These are phyloP conservation scores for Telenomus remus DNA, from an alignment of 1,140 invertebrate species.

Conservation along the genomic window DNA sequence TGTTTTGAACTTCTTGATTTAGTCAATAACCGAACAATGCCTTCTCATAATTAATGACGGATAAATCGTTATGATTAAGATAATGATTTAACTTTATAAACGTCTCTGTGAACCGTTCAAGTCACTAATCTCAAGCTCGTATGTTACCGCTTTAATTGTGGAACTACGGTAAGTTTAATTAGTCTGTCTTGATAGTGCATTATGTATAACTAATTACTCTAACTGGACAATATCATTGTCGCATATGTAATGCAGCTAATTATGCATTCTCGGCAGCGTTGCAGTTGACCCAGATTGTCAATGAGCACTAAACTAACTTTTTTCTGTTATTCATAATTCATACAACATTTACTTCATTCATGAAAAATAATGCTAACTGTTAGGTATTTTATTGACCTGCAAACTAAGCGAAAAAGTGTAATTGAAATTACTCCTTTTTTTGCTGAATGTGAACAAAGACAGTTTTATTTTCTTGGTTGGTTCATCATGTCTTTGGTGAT, in stretches of 20 bases:
- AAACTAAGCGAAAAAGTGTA: too few species aligned
- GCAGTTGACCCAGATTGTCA: neutral
- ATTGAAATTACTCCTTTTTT: too few species aligned
- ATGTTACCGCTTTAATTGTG: constrained; percentile 9
- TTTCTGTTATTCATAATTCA: too few species aligned
- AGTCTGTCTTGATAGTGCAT: constrained; percentile 17
- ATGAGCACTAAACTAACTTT: neutral
- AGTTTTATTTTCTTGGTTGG: too few species aligned
- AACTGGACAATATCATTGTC: constrained; percentile 21
- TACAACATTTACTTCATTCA: too few species aligned
- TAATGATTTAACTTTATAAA: too few species aligned
- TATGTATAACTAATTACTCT: constrained; percentile 22
- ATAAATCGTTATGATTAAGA: too few species aligned
- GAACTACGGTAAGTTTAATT: constrained; percentile 30
- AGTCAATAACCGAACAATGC: neutral
- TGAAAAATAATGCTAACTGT: too few species aligned
- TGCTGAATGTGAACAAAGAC: too few species aligned
- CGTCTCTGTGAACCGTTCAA: too few species aligned
- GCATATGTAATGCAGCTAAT: constrained; percentile 18
- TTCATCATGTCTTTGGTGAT: too few species aligned
- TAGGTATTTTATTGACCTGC: too few species aligned
- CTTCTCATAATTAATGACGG: neutral
- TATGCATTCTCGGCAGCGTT: constrained; percentile 17
- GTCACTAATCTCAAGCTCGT: neutral
- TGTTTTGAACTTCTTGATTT: neutral